A percentile compares a stretch with the other conserved stretches of the same genome.
Conservation (phyloP, 2,888 invertebrate genomes). For the Diogma glabrata region DNA sequence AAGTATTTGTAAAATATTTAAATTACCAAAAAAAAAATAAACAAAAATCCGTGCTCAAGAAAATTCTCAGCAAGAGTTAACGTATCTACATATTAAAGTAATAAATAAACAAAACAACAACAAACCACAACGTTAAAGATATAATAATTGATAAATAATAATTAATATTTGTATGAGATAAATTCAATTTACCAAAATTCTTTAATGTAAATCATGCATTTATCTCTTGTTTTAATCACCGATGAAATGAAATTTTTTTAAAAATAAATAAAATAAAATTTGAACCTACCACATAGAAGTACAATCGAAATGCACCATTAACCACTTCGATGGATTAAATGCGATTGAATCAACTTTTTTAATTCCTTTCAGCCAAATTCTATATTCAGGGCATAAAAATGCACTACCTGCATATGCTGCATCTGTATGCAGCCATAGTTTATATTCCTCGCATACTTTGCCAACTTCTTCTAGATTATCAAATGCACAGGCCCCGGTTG, state of each 20-base stretch:
- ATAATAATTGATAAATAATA: too few relatives aligned
- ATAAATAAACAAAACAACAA: too few relatives aligned
- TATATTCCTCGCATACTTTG: constrained; percentile 58
- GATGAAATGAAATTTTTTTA: background rate
- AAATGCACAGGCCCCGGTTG: constrained; percentile 94
- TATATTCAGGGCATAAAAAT: constrained; percentile 91
- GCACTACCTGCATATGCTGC: constrained; percentile 97
- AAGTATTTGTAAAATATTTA: too few relatives aligned
- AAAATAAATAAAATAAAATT: constrained; percentile 11
- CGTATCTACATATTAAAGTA: too few relatives aligned
- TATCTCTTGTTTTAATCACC: too few relatives aligned
- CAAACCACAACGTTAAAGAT: too few relatives aligned
- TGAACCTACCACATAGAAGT: constrained; percentile 88
- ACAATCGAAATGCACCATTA: constrained; percentile 98
- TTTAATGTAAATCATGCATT: too few relatives aligned
- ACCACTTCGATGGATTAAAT: constrained; percentile 97
- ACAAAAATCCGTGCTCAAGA: too few relatives aligned
- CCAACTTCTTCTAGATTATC: constrained; percentile 69
- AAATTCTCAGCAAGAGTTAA: too few relatives aligned
- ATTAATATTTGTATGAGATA: too few relatives aligned
- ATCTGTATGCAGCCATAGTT: constrained; percentile 93
- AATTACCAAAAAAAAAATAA: too few relatives aligned
- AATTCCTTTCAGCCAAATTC: constrained; percentile 82
- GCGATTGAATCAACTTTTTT: constrained; percentile 89
- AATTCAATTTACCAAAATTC: too few relatives aligned